Evolutionary conservation across 2,797 vertebrate genomes (phyloP), one percentile per base, ranked within the genome.

Genomic region (Lateolabrax maculatus): DNA sequence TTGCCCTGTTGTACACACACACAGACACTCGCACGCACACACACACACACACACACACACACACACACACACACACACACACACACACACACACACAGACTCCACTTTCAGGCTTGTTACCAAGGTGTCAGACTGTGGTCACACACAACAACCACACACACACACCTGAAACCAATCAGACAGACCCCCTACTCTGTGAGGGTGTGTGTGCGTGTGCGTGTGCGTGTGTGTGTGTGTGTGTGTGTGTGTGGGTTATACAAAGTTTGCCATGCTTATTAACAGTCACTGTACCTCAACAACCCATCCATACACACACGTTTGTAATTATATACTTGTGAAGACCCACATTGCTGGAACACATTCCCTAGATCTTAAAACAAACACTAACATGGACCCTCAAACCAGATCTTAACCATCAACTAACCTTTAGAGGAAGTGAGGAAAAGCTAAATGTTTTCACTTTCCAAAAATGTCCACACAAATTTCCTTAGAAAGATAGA

Each of bases 91-190:
- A 53, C 70, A 51, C 70, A 58, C 67, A 16, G 69, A 15, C 60
- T 1, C 18, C 9, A 31, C 39, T 21, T 52, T 52, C n/a, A 25
- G 46, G 52, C 82, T 83, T 48, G 78, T 89, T 91, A 77, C 76
- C 79, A 77, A 88, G 84, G 90, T 88, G 86, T 92, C 80, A 85
- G 79, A 67, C 79, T 75, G 39, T 77, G 78, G 79, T 84, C 81
- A 72, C 77, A 75, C 65, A 72, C 79, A 75, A 51, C 49, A 72
- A n/a, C 52, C 57, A 75, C 69, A 69, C 65, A 51, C 55, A 56
- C 43, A 81, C 89, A 92, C 84, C 89, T 89, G 88, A 84, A 85
- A 74, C 69, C 57, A 85, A 89, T 90, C 74, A 89, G 80, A 83
- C 77, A 68, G 84, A 85, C 86, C 79, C 79, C 84, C 83, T 56